These are phyloP conservation scores for Eilema depressum DNA, from an alignment of 2,888 invertebrate species.

Conservation along the genomic window DNA sequence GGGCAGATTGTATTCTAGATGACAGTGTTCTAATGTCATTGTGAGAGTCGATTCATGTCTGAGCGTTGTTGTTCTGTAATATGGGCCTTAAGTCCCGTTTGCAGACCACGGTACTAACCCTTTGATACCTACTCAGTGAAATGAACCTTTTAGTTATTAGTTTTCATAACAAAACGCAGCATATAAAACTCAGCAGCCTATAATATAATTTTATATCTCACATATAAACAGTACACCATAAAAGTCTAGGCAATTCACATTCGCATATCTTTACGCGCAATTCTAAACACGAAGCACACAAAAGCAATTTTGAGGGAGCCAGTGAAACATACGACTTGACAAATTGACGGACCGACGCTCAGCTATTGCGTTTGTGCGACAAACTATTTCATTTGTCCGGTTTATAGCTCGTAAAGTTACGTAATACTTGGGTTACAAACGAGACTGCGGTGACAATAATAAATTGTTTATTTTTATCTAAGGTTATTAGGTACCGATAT, in stretches of 20 bases:
- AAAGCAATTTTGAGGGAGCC: constrained; percentile 61
- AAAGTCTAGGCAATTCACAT: constrained; percentile 50
- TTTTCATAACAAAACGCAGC: neutral
- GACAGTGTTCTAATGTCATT: no score
- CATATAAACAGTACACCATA: constrained; percentile 40
- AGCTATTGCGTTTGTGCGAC: constrained; percentile 57
- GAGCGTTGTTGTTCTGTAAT: no score
- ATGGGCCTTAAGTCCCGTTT: no score
- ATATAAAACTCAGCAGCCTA: constrained; percentile 36
- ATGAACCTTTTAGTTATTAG: neutral
- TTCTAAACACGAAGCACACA: constrained; percentile 57
- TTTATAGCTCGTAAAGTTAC: constrained; percentile 67
- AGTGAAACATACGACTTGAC: constrained; percentile 63
- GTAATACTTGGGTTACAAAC: constrained; percentile 58
- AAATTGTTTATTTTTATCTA: constrained; percentile 59
- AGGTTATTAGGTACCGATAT: constrained; percentile 46
- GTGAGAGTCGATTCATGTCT: no score
- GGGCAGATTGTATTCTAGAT: no score
- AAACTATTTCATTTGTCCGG: constrained; percentile 74
- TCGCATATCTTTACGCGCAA: constrained; percentile 53
- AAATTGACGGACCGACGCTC: constrained; percentile 63
- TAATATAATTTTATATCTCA: constrained; percentile 48
- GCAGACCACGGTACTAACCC: neutral
- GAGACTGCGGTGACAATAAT: constrained; percentile 57
- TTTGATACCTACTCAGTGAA: neutral